Evolutionary conservation across 2,113 vertebrate species (phyloP), one percentile per base, ranked within the genome.

Genomic region (Chionodraco myersi): DNA sequence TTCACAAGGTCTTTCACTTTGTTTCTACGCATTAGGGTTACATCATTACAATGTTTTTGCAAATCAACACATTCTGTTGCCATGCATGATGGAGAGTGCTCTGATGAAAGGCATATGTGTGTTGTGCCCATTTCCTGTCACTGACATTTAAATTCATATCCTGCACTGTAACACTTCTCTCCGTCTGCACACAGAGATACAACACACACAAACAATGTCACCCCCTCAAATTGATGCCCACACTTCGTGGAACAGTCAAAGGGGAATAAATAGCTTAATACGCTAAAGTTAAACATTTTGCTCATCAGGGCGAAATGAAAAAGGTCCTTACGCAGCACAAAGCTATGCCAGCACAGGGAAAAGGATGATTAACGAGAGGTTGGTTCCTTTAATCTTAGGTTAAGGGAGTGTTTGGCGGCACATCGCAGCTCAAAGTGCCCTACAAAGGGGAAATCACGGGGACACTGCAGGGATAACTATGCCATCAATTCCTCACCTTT

Each of bases 321-420:
- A 83, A 70, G 23, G 23, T 70, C 61, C 41, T 81, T 72, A 71
- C 41, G 60, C 52, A 58, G 58, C 56, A 76, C 75, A 45, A 72
- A 53, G 49, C 34, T 36, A 44, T 12, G 10, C 59, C 49, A 58
- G 64, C 41, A 34, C 18, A 51, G 45, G 23, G 64, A 69, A 30
- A 84, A 71, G 49, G 52, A 36, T 56, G 62, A 84, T 63, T 71
- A 56, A 78, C 58, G n/a, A 18, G 48, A 0, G 48, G 51, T 16
- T 63, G 53, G 47, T 77, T 69, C 6, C 63, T 80, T 80, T 83
- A 82, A 80, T 83, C 58, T 57, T 56, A 48, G 44, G 68, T 56
- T 66, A 71, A 72, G 51, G 16, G 54, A 36, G 58, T 77, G 12
- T 44, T 61, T 49, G 54, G 69, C 16, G 0, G 36, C 65, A 77